Evolutionary conservation across 2,113 vertebrate genomes (phyloP), one percentile per base, ranked within the genome.

Genomic region (Cervus canadensis): DNA sequence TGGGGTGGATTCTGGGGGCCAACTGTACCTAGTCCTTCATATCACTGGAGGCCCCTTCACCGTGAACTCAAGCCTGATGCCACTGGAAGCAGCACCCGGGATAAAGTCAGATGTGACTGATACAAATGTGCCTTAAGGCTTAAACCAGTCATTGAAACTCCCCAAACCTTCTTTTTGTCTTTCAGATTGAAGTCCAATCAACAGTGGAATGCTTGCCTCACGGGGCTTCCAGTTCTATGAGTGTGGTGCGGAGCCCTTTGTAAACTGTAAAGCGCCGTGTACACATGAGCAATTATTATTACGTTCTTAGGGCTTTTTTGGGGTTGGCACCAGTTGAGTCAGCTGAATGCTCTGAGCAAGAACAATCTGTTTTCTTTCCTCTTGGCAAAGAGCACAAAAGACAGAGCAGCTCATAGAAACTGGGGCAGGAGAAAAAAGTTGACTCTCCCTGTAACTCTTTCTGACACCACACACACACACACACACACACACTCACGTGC

Each of bases 291-390:
- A 98, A 96, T 97, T 97, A 97, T 94, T 98, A 94, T 92, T 95
- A 94, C 93, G 94, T 98, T 97, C 91, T 94, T 93, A 45, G 71
- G 91, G 86, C 85, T 96, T 97, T 97, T 97, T 86, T 76, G 71
- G 81, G 88, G 96, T 98, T 98, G 97, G 97, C 97, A 94, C 94
- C 91, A 93, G 97, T 97, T 45, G 62, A 98, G 94, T 91, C 94
- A 98, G 98, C 94, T 97, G 98, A 98, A 98, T 89, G 93, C 95
- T 98, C 94, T 96, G 95, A 98, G 98, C 97, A 97, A 97, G 97
- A 97, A 98, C 98, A 98, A 98, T 96, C 95, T 98, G 98, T 90
- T 98, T 99, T 98, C 92, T 95, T 98, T 98, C 93, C 97, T 98
- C 92, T 98, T 98, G 97, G 97, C 98, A 98, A 96, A 97, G 98